Base-by-base conservation (phyloP, 2,797 vertebrate species). In the Muraenolepis orangiensis region DNA sequence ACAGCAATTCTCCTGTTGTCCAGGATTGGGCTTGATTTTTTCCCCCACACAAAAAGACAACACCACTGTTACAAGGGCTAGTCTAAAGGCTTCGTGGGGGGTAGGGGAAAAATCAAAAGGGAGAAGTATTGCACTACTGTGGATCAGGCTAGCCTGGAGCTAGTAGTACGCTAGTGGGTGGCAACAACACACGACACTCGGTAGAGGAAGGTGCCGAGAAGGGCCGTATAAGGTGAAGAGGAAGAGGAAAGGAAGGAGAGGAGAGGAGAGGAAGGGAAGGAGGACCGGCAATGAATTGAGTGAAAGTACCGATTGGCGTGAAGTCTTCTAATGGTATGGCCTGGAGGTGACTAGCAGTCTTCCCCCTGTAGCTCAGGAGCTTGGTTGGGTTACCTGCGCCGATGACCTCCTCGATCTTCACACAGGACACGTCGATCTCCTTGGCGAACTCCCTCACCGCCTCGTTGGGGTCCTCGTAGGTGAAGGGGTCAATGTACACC, bases 351-450 rank as follows among this genome's bases (percentile, higher is more conserved):
- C 93, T 92, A 94, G 92, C 92, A 91, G 92, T 84, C 93, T 91
- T 94, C 90, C 92, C 92, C 93, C 93, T 93, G 92, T 92, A 91
- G 92, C 90, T 92, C 92, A 93, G 92, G 90, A 94, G 93, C 92
- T 93, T 92, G 79, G 84, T 75, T 88, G 86, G 95, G 95, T 96
- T 95, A 95, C 98, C 98, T 94, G 98, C 98, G 91, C 98, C 98
- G 42, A 99, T 99, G 92, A 99, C 98, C 92, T 99, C 97, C 94
- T 99, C 98, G 13, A 99, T 99, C 94, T 99, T 99, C 91, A 99
- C 98, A 16, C 96, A 98, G 81, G 98, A 99, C 81, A 99, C 96
- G 74, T 99, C 98, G 1, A 99, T 99, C 90, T 99, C 98, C 91
- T 99, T 99, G 87, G 98, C 98, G 10, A 99, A 99, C 86, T 99